Conservation (phyloP, 1,140 invertebrate species). For the Schlechtendalia chinensis region DNA sequence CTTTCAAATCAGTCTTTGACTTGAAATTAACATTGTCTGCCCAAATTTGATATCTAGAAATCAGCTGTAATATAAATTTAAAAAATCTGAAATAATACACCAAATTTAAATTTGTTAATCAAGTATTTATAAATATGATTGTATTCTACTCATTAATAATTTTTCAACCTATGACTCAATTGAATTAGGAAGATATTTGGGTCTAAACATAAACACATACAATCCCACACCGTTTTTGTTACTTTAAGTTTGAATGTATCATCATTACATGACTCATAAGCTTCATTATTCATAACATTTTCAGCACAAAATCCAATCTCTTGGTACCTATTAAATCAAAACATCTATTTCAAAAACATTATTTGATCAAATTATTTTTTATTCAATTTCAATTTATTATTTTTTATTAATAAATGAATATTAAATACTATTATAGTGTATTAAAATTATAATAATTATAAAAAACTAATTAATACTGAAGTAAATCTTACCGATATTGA, state of each 20-base stretch:
- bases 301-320: conserved; percentile 33
- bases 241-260: conserved; percentile 40
- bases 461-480: background rate
- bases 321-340: conserved; percentile 5
- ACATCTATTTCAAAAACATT: background rate
- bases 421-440: background rate
- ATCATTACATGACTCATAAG: conserved; percentile 18
- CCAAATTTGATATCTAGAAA: conserved; percentile 42
- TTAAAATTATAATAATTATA: too few relatives aligned
- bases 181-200: conserved; percentile 34
- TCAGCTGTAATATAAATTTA: conserved; percentile 41
- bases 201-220: conserved; percentile 41
- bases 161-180: conserved; percentile 25
- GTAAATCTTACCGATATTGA: conserved; percentile 37
- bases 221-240: conserved; percentile 36
- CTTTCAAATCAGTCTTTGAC: conserved; percentile 27
- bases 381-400: too few relatives aligned
- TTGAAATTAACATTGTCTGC: conserved; percentile 20
- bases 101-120: background rate
- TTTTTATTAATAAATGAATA: too few relatives aligned
- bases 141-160: background rate
- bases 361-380: too few relatives aligned
- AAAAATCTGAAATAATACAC: conserved; percentile 35
- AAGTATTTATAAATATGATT: background rate
- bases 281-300: conserved; percentile 22